Base-by-base conservation (phyloP, 2,797 vertebrate species). In the Phrynocephalus vlangalii region DNA sequence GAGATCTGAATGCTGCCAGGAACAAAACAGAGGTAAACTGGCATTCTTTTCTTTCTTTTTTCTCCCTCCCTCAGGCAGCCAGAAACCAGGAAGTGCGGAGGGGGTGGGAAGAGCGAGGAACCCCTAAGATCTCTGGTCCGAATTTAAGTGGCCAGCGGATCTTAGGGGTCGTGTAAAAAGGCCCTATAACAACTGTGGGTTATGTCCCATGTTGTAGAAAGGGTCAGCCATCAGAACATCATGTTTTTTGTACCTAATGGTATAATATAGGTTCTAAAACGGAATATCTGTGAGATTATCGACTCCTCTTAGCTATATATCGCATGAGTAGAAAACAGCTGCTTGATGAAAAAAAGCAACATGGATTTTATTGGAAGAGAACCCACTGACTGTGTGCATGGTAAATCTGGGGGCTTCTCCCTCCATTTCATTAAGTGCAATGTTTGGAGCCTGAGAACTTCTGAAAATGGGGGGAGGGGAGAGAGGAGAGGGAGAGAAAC, bases 341-440 rank as follows among this genome's bases (percentile, higher is more conserved):
- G 91, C 86, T 87, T 90, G 66, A 67, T 10, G 50, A 92, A 86
- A 90, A 88, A 88, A 88, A 92, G 82, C 48, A 86, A 95, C 94
- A 89, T 91, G 90, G 79, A 68, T 90, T 92, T 92, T 90, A 89
- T 90, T 93, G 87, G 87, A 91, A 89, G 33, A 79, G 92, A 90
- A 91, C 90, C 82, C 87, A 88, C 79, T 79, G 89, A 90, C 66
- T 38, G 80, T 85, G 89, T 66, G 48, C 81, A 52, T 83, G 87
- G 89, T 83, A 89, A 77, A 87, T 81, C 82, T 56, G 86, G 90
- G 80, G 81, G 71, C 44, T 91, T 84, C 91, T 91, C 88, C 83
- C 89, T 93, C 90, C 87, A 80, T 79, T 68, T 85, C 82, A 73
- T 89, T 66, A 79, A 92, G 86, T 56, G 60, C 81, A 89, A 82